Evolutionary conservation across 2,888 invertebrate genomes (phyloP), one percentile per base, ranked within the genome.

Genomic region (Andrena bucephala): DNA sequence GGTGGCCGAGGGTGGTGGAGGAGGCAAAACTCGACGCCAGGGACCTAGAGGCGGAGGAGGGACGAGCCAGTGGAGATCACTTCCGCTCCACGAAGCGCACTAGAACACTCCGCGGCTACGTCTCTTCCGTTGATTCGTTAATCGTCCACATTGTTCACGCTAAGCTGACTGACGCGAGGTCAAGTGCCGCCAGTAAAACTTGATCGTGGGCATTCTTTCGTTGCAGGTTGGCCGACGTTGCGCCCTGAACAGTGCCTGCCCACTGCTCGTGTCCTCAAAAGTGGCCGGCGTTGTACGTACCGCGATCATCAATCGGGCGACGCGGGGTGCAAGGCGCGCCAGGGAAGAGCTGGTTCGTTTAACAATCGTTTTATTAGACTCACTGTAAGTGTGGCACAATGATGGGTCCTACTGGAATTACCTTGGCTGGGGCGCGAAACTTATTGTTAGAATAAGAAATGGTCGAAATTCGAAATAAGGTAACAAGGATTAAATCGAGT

Each of bases 51-150:
- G 74, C 70, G 85, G 86, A 81, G 76, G 81, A 60, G 62, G 48
- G 77, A 70, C 27, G 69, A 81, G 77, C 65, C 67, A 52, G 73
- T 69, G 72, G 80, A 81, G 87, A 87, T 87, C 88, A 79, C 89
- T 90, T 90, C 90, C 90, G 87, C 90, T 85, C 85, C 89, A 81
- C 78, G 80, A 78, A 88, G 85, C 88, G 84, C 78, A 87, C 87
- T 85, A 87, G 86, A 87, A 87, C 86, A 85, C 83, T 81, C 66
- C 81, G 83, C 77, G 71, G 77, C 76, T 79, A 84, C 85, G 82
- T 85, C 82, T 80, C 81, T 78, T 83, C 73, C 82, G 80, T 82
- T 79, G 73, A 81, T 87, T 85, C 88, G 79, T 81, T 88, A 88
- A 88, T 86, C 85, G 81, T 77, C 76, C 75, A 57, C 75, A 78